Evolutionary conservation across 2,888 invertebrate genomes (phyloP), one percentile per base, ranked within the genome.

Genomic region (Chrysolina oricalcia): DNA sequence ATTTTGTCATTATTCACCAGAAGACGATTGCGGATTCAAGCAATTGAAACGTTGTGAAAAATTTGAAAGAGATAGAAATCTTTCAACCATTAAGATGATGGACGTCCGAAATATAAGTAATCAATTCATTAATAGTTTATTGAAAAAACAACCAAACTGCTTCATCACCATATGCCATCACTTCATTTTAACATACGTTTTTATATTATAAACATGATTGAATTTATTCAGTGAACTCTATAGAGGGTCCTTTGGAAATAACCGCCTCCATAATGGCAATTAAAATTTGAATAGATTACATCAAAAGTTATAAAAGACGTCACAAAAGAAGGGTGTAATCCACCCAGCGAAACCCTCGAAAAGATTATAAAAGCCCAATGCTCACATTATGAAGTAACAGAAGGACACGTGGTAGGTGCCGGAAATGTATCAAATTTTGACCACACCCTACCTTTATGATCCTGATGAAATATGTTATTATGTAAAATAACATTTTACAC

Each of bases 241-340:
- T 15, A 19, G 15, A 21, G 53, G 53, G 53, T 53, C 21, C 21
- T 53, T 35, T 53, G 50, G 35, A 69, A 69, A 56, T 64, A 56
- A 69, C 73, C 40, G 64, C 69, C 68, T 70, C 53, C 19, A 73
- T 70, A 73, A 73, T 70, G 64, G 69, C 70, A 73, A 73, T 70
- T 73, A 70, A 70, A 73, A 73, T 73, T 70, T 73, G 73, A 73
- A 73, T 73, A 73, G 73, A 73, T 73, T 73, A 46, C 69, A 73
- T 73, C 73, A 50, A 63, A 40, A 64, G 70, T 35, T 48, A 73
- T 70, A 73, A 73, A 73, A 68, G 73, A 53, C 19, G 53, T 69
- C 43, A 69, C 69, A 35, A 62, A 50, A 59, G 69, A 69, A 73
- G 69, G 73, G 73, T 59, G 69, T 59, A 67, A 73, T 64, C 17